Conservation (phyloP, 2,113 vertebrate species). For the Morone chrysops region DNA sequence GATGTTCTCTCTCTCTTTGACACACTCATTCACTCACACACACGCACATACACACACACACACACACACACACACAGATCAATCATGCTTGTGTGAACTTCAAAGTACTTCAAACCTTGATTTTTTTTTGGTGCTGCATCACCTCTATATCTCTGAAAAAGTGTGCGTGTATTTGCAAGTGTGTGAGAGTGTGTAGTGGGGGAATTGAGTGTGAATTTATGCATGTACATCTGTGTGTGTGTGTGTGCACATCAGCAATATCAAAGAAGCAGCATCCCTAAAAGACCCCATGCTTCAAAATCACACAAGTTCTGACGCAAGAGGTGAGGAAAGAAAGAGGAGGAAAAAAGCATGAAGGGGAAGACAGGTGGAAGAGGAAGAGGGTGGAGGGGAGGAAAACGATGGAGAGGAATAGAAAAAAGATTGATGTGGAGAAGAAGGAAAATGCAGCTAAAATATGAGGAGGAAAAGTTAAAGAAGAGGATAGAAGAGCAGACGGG, state of each 20-base stretch:
- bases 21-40: neutral
- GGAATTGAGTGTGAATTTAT: constrained; percentile 7
- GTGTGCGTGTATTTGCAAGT: neutral
- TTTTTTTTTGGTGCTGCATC: constrained; percentile 9
- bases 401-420: neutral
- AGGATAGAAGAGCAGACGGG: too few species aligned
- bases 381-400: neutral
- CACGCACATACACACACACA: neutral
- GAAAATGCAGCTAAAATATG: neutral
- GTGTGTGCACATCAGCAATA: neutral
- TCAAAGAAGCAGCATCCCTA: constrained; percentile 46
- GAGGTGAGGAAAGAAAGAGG: neutral
- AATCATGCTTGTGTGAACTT: constrained; percentile 25
- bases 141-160: neutral
- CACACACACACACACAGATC: neutral
- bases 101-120: constrained; percentile 23
- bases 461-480: neutral
- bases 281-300: constrained; percentile 24
- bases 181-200: neutral
- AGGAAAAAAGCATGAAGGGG: neutral
- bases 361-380: constrained; percentile 1
- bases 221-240: neutral
- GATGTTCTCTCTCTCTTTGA: constrained; percentile 5
- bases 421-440: neutral
- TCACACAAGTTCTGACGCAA: constrained; percentile 35